Conservation (phyloP, 2,888 invertebrate genomes). For the Saturnia japonica region DNA sequence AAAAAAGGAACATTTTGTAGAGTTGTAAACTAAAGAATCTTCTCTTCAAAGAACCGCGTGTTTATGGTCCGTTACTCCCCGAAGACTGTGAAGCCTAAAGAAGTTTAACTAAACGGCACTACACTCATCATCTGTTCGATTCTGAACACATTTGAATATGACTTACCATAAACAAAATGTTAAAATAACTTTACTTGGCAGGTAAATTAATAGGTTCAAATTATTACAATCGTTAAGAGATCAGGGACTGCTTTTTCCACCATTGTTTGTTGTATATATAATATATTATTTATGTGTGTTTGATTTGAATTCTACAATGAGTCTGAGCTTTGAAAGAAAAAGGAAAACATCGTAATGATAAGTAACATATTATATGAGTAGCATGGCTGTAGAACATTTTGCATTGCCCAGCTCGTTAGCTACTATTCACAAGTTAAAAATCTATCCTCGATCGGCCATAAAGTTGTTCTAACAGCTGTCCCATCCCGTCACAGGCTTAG, state of each 20-base stretch:
- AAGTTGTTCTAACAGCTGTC: background rate
- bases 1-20: background rate
- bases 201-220: background rate
- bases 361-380: no score
- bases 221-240: background rate
- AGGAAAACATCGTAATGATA: no score
- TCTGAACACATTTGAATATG: background rate
- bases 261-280: no score
- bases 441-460: background rate
- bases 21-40: background rate
- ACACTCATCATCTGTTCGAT: background rate
- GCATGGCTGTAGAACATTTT: background rate
- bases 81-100: background rate
- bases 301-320: background rate
- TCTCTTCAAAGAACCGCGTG: background rate
- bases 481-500: background rate
- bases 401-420: background rate
- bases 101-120: background rate
- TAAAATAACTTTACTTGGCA: background rate
- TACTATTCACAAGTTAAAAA: background rate
- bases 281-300: no score
- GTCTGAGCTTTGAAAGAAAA: background rate
- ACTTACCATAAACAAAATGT: background rate
- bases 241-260: background rate
- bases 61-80: background rate